Base-by-base conservation (phyloP, 1,140 invertebrate species). In the Platyscapa corneri region DNA sequence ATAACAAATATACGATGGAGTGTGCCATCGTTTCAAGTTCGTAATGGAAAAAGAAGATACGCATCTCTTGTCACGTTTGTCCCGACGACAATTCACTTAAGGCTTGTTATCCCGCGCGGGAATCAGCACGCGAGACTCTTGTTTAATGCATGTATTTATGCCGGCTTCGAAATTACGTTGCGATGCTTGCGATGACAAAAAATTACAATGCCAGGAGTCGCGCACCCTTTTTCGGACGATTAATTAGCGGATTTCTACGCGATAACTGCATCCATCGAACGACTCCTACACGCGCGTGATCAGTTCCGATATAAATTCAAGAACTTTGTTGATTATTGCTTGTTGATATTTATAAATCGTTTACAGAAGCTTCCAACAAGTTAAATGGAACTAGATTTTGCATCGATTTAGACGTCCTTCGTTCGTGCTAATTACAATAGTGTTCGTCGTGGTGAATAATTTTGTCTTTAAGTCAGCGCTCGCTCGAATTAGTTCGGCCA, bases 11-110 rank as follows among this genome's bases (percentile, higher is more conserved):
- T 37, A 32, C 67, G 32, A 37, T 37, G 23, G 77, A 70, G 74
- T 81, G 34, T 78, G 87, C 89, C 89, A 88, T 87, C 90, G 88
- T 91, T 92, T 92, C 91, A 90, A 89, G 88, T 88, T 89, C 88
- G 88, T 92, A 93, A 93, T 93, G 89, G 90, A 90, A 92, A 92
- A 92, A 91, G 89, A 90, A 90, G 91, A 92, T 92, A 93, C 89
- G 90, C 89, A 91, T 92, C 84, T 82, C 74, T 46, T 89, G 90
- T 87, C 37, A 30, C 37, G 72, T 75, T 46, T 32, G 8, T 75
- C 72, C 42, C 6, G 85, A 87, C 89, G 89, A 88, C 88, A 76
- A 78, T n/a, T 89, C 91, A 90, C 91, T 93, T 91, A 91, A 91
- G 87, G 89, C 90, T 92, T 88, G 91, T 92, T 92, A 92, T 91